phyloP scores from a whole-genome alignment of 2,797 vertebrate species.

The Etheostoma perlongum region DNA sequence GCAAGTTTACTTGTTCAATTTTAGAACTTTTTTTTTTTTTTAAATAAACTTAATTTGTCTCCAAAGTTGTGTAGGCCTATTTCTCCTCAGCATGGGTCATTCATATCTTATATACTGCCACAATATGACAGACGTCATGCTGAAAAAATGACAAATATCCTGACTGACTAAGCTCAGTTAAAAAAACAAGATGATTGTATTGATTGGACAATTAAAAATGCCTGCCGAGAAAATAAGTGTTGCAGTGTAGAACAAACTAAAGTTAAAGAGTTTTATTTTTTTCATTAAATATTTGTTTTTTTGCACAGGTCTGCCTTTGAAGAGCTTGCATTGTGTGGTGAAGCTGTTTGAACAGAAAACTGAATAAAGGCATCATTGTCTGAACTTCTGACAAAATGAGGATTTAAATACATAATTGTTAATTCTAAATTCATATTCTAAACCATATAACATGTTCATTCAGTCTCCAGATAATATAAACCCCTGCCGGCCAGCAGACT shows the following conservation, averaged over 20 bases:
- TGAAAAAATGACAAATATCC: constrained; percentile 4
- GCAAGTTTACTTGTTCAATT: neutral
- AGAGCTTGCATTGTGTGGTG: neutral
- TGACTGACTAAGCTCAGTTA: neutral
- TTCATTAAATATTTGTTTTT: neutral
- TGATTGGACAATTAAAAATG: neutral
- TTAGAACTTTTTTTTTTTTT: neutral
- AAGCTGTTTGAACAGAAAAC: neutral
- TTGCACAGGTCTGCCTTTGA: neutral
- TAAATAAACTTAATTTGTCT: constrained; percentile 4
- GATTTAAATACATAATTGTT: neutral
- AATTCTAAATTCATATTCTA: neutral
- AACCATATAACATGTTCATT: neutral
- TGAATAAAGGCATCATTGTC: constrained; percentile 1
- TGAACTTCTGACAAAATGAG: constrained; percentile 8
- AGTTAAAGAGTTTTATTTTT: no score
- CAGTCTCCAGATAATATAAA: neutral
- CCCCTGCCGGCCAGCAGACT: neutral
- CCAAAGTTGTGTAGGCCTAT: neutral
- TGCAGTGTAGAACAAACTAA: no score
- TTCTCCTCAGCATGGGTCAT: neutral
- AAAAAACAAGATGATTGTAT: constrained; percentile 2
- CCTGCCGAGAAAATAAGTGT: neutral
- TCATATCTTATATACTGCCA: neutral
- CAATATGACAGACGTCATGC: neutral